Evolutionary conservation across 2,797 vertebrate species (phyloP), one percentile per base, ranked within the genome.

Genomic region (Micromesistius poutassou): DNA sequence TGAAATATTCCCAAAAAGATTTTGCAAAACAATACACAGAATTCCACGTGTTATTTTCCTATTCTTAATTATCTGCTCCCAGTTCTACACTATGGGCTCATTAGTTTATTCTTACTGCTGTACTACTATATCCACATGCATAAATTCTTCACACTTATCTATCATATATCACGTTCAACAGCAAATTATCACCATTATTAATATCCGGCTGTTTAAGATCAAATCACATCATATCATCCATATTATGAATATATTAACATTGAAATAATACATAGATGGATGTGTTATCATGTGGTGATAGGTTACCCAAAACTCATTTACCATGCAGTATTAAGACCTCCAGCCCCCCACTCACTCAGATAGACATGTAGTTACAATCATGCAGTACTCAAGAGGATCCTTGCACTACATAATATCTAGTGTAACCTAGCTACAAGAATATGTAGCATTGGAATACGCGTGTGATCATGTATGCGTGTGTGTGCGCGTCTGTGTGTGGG

Each of bases 361-460:
- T 82, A 84, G 77, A 90, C 88, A 89, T 88, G 87, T 91, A 90
- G 82, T 93, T 90, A 92, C 89, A 89, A 82, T 55, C n/a, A 87
- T 85, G 80, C 83, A 78, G 88, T 87, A 78, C 89, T 88, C 88
- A 72, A 30, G 89, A 90, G 89, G 79, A 88, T 89, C 85, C 81
- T 84, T 85, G 87, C 80, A 83, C 88, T 90, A 82, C 85, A 89
- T 86, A 80, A 89, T 86, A 80, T 79, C 42, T 72, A 88, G 55
- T 75, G 81, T 86, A 81, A 87, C 85, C 82, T 79, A 84, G 80
- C 84, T 77, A 72, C 81, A 86, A 70, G 42, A 78, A 46, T 75
- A 28, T 66, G 46, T 75, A 5, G 66, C 66, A 68, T 68, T 14
- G 12, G 7, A 31, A 30, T 30, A 55, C 5, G 46, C 1, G 46